A percentile compares a stretch with the other conserved stretches of the same genome.
These are phyloP conservation scores for Jordanella pulchra DNA, from an alignment of 2,797 vertebrate species.

Conservation along the genomic window DNA sequence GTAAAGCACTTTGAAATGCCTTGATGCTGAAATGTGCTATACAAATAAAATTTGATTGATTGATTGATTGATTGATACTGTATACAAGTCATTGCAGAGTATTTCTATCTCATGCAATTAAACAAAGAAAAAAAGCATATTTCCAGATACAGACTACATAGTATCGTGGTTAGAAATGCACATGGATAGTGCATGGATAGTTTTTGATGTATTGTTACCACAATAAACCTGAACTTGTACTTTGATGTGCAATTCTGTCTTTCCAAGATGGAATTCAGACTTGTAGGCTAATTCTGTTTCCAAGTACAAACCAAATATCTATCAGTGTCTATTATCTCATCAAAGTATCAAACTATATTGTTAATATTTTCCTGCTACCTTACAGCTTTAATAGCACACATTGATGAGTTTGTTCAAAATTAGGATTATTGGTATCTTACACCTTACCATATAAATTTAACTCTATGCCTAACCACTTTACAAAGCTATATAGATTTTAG, in stretches of 20 bases:
- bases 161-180: not conserved
- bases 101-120: not conserved
- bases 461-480: too few relatives aligned
- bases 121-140: not conserved
- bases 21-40: too few relatives aligned
- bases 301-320: not conserved
- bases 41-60: too few relatives aligned
- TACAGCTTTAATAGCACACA: not conserved
- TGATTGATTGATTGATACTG: too few relatives aligned
- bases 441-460: too few relatives aligned
- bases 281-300: not conserved
- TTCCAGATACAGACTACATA: not conserved
- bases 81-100: not conserved
- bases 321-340: not conserved
- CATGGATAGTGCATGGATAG: not conserved
- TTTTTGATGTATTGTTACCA: not conserved
- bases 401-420: too few relatives aligned
- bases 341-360: not conserved
- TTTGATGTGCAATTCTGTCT: not conserved
- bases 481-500: too few relatives aligned
- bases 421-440: not conserved
- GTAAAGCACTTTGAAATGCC: too few relatives aligned
- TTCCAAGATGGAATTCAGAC: not conserved
- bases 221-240: not conserved
- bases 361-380: not conserved